Evolutionary conservation across 2,113 vertebrate genomes (phyloP), one percentile per base, ranked within the genome.

Genomic region (Gasterosteus nipponicus): DNA sequence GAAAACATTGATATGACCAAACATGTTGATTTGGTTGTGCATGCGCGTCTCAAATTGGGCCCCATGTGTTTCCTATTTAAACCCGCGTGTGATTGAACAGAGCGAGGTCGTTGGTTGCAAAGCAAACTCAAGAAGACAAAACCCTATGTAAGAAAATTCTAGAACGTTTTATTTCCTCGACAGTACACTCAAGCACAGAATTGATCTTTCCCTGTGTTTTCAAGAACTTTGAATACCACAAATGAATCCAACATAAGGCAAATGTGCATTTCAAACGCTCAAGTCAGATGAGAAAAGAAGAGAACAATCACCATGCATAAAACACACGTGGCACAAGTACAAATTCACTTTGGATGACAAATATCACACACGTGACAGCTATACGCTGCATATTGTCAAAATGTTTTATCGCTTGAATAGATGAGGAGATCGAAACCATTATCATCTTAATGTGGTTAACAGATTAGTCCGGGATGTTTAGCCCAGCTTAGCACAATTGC

Each of bases 161-260:
- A 83, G 70, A 89, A 87, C 69, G 53, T 87, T 90, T 89, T 91
- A 92, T 92, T 93, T 83, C 51, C 83, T 83, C 73, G 81, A 92
- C 89, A 87, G 75, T 80, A 83, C 89, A 89, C 65, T 75, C 53
- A 42, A 86, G 85, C 82, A 91, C 77, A 85, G 60, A 88, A 73
- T 42, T 82, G 5, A 77, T 82, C 70, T 66, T 82, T 73, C 81
- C 86, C 88, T 86, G 88, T 77, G 79, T 75, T 87, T 82, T 79
- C n/a, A 84, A 85, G 16, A 84, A 83, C 65, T 77, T 77, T 26
- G 22, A 76, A 86, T 74, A 91, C 80, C 85, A 92, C 87, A 80
- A 87, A 92, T 83, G 57, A 88, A 63, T 82, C 67, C 60, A 80
- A 89, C 89, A 91, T 88, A 93, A 90, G 90, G 92, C 90, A 89